Percentiles rank a stretch among this genome's conserved stretches.
Conservation (phyloP, 2,888 invertebrate species). For the Xylota sylvarum region DNA sequence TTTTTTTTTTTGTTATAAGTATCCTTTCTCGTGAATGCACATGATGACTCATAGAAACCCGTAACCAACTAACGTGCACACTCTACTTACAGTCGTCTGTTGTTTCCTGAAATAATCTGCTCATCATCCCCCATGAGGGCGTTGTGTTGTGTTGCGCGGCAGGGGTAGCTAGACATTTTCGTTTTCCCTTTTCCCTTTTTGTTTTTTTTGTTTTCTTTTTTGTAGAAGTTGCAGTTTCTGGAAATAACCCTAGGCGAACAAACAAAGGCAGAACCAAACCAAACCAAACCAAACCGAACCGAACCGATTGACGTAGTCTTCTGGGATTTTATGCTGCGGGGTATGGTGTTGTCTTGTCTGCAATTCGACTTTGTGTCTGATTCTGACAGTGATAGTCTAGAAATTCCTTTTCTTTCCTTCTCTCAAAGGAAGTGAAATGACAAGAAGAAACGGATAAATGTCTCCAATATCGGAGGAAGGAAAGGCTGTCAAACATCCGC, state of each 20-base stretch:
- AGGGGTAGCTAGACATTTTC: conserved; percentile 50
- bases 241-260: conserved; percentile 54
- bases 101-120: conserved; percentile 37
- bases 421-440: conserved; percentile 26
- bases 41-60: conserved; percentile 31
- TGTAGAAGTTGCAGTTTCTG: conserved; percentile 42
- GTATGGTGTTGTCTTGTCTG: conserved; percentile 25
- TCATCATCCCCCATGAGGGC: conserved; percentile 54
- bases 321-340: background rate
- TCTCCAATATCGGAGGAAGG: conserved; percentile 55
- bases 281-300: too few relatives aligned
- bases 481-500: conserved; percentile 47
- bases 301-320: conserved; percentile 54
- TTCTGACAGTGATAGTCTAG: conserved; percentile 34
- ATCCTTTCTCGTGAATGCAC: conserved; percentile 19
- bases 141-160: background rate
- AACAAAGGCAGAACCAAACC: conserved; percentile 37
- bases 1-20: conserved; percentile 1
- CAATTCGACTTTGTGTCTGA: conserved; percentile 26
- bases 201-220: conserved; percentile 7
- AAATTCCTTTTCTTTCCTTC: background rate
- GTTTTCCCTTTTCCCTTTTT: too few relatives aligned
- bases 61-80: background rate
- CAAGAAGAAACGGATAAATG: conserved; percentile 57
- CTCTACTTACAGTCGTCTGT: background rate